These are phyloP conservation scores for Meloidogyne hapla DNA, from an alignment of 1,140 invertebrate species.

Conservation along the genomic window DNA sequence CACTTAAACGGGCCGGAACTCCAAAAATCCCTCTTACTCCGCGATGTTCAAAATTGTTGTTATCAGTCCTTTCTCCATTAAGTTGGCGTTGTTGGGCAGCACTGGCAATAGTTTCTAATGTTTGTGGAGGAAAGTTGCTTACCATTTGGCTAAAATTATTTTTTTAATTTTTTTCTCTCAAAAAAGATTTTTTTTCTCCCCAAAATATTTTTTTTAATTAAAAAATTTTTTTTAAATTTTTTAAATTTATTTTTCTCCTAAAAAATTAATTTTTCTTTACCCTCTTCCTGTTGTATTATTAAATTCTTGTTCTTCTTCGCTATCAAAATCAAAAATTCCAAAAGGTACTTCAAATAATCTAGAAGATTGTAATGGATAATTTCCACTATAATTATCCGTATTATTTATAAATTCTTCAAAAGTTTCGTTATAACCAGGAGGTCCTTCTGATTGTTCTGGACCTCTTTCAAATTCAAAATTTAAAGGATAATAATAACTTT, in stretches of 20 bases:
- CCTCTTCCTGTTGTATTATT: neutral
- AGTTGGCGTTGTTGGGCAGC: constrained; percentile 18
- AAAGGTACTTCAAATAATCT: neutral
- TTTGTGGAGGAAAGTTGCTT: neutral
- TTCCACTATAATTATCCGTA: neutral
- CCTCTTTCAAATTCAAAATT: neutral
- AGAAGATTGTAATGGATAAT: neutral
- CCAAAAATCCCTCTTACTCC: constrained; percentile 42
- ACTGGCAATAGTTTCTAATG: neutral
- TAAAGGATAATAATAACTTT: too few species aligned
- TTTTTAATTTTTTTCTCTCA: constrained; percentile 12
- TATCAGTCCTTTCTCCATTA: constrained; percentile 11
- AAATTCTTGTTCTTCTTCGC: neutral
- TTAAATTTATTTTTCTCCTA: too few species aligned
- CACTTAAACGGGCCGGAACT: constrained; percentile 54
- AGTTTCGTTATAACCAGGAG: neutral
- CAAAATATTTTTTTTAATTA: too few species aligned
- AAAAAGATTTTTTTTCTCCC: too few species aligned
- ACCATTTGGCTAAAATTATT: constrained; percentile 16
- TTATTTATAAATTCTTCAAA: neutral
- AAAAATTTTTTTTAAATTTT: too few species aligned
- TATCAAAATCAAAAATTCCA: constrained; percentile 14
- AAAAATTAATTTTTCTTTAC: too few species aligned
- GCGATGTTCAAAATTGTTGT: constrained; percentile 21
- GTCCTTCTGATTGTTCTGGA: neutral